These are phyloP conservation scores for Heliconius charithonia DNA, from an alignment of 2,888 invertebrate species.

Conservation along the genomic window DNA sequence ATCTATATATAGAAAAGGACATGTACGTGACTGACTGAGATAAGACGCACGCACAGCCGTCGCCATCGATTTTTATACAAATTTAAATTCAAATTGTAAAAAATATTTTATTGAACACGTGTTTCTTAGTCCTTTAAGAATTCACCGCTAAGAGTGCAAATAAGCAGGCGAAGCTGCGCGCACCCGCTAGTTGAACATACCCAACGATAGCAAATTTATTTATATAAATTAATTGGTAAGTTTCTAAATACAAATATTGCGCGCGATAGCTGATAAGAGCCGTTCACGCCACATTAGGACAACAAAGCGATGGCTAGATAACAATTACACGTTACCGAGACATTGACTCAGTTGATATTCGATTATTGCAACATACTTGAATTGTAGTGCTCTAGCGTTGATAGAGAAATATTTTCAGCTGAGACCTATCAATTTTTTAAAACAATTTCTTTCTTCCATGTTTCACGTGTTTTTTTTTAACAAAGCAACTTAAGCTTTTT, in stretches of 20 bases:
- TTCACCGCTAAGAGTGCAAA: too few species aligned
- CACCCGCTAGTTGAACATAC: too few species aligned
- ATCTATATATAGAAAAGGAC: too few species aligned
- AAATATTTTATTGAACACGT: too few species aligned
- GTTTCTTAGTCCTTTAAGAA: too few species aligned
- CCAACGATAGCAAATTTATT: not conserved
- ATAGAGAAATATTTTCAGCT: conserved; percentile 25
- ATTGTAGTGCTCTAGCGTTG: conserved; percentile 28
- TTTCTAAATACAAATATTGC: conserved; percentile 25
- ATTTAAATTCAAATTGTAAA: too few species aligned
- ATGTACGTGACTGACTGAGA: too few species aligned
- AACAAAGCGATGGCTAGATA: conserved; percentile 50
- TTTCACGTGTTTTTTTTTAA: not conserved
- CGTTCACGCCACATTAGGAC: conserved; percentile 45
- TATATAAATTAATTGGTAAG: conserved; percentile 15
- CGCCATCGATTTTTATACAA: too few species aligned
- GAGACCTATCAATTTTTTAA: not conserved
- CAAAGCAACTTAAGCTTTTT: too few species aligned
- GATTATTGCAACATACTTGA: conserved; percentile 51
- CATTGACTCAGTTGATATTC: conserved; percentile 51
- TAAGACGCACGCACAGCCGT: too few species aligned
- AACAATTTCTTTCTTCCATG: too few species aligned
- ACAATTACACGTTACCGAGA: conserved; percentile 52
- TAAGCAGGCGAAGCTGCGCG: too few species aligned
- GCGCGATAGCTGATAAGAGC: conserved; percentile 32